Base-by-base conservation (phyloP, 2,888 invertebrate species). In the Mechanitis messenoides region DNA sequence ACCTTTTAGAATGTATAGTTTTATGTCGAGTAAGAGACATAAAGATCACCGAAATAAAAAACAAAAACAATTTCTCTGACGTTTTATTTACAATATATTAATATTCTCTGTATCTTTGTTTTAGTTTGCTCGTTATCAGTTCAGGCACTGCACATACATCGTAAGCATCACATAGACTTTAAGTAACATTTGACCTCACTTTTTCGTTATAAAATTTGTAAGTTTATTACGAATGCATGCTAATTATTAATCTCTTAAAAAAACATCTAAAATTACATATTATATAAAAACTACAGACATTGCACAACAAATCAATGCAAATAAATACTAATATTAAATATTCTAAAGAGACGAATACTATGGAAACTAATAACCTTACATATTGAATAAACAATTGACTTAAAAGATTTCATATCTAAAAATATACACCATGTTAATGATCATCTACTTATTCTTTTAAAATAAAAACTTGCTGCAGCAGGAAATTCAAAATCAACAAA, bases 11-110 rank as follows among this genome's bases (percentile, higher is more conserved):
- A 20, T 20, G 20, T 20, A 20, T 7, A 38, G 42, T 9, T 42
- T 42, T 6, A 1, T 42, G 9, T 42, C 1, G 0, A 42, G 2
- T 3, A 3, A 7, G 6, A 5, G 35, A 6, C 20, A 3, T 20
- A 47, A 47, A n/a, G 2, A 9, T 31, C 50, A 50, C 9, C 31
- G 50, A 58, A 68, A 62, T 55, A 55, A 65, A 61, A 65, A 35
- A 55, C 57, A 59, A 46, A 7, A 56, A 56, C 45, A 31, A 56
- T 45, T 63, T 61, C 33, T 79, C 78, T 77, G 72, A 81, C 75
- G 77, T 81, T 85, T 88, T 88, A 87, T 89, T 88, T 89, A 89
- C 88, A 89, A 89, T 87, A 90, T 88, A 88, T 87, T 88, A 85
- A 85, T 88, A 87, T 87, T 83, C 82, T 87, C 84, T 87, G 80